Evolutionary conservation across 2,888 invertebrate species (phyloP).

Genomic region (Digitonthophagus gazella): DNA sequence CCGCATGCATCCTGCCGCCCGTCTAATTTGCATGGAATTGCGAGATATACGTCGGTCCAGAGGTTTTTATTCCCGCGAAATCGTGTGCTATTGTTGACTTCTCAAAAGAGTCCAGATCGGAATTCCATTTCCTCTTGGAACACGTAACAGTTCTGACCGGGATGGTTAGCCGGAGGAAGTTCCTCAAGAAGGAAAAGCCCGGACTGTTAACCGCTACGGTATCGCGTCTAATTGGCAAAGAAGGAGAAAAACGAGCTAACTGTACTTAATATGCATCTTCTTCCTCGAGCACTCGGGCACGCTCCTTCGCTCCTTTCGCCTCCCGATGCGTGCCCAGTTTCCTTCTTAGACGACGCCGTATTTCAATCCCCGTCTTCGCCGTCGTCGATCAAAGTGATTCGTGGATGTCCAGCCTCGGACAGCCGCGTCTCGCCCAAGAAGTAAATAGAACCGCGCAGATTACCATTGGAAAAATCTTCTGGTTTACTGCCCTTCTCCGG

Average conservation of each 20-base stretch:
- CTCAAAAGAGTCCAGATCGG: neutral
- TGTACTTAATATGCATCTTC: neutral
- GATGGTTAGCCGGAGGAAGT: neutral
- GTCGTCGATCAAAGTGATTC: neutral
- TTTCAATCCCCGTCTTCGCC: neutral
- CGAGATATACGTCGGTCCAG: neutral
- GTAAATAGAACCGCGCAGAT: conserved; percentile 1
- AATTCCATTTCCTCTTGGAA: neutral
- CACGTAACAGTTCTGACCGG: neutral
- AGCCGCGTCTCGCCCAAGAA: neutral
- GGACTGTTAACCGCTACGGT: neutral
- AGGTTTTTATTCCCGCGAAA: neutral
- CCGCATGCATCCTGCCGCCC: neutral
- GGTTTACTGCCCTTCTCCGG: conserved; percentile 10
- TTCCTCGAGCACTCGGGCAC: too few species aligned
- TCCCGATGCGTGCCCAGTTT: neutral
- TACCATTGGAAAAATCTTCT: conserved; percentile 11
- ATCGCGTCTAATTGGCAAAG: neutral
- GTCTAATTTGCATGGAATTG: neutral
- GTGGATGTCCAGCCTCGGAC: neutral
- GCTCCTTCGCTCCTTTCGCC: neutral
- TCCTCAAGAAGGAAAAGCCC: neutral
- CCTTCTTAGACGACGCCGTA: neutral
- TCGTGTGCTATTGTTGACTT: neutral
- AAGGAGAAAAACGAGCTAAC: neutral